These are phyloP conservation scores for Drosophila prostipennis DNA, from an alignment of 2,888 invertebrate genomes.

Conservation along the genomic window DNA sequence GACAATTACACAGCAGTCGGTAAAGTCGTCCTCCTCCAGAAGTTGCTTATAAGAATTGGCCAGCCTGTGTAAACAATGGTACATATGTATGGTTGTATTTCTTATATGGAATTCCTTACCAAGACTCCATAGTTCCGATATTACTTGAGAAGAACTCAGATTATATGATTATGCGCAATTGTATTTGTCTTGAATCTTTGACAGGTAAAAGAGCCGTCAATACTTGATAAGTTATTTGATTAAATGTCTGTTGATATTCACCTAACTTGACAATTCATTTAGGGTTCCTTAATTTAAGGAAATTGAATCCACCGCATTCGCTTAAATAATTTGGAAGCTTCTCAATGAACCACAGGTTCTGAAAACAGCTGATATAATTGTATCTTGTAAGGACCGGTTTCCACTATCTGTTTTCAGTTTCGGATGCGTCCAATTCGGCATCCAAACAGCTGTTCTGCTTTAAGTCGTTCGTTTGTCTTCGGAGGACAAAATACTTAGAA, in stretches of 20 bases:
- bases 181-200: background rate
- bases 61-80: constrained; percentile 14
- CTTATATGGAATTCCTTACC: background rate
- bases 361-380: background rate
- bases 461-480: no score
- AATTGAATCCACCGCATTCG: background rate
- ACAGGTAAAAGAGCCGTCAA: background rate
- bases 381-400: background rate
- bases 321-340: background rate
- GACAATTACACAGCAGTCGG: constrained; percentile 30
- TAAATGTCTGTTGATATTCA: no score
- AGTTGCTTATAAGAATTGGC: constrained; percentile 7
- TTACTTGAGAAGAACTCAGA: background rate
- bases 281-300: background rate
- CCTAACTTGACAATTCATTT: background rate
- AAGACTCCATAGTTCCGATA: constrained; percentile 1
- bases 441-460: no score
- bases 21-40: constrained; percentile 14
- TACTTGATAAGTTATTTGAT: background rate
- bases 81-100: no score
- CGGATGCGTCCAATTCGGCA: no score
- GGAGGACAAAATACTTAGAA: no score
- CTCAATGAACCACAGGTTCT: background rate
- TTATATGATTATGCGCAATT: background rate
- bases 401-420: no score